A percentile compares a stretch with the other conserved stretches of the same genome.
phyloP scores from a whole-genome alignment of 2,113 vertebrate species.

The Hemicordylus capensis region DNA sequence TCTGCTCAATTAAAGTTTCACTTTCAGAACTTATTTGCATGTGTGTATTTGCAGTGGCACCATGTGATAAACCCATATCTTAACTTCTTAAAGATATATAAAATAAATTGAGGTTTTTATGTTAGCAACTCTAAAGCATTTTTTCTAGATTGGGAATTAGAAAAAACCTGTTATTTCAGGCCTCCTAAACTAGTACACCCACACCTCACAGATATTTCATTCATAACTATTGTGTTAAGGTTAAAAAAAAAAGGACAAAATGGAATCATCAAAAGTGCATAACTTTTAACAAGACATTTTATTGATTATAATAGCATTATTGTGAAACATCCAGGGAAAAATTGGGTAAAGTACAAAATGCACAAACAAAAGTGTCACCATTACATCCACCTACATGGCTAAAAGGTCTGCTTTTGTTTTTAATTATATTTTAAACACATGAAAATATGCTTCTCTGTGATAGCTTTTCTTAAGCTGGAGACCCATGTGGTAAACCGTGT shows the following conservation, averaged over 20 bases:
- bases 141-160: too few relatives aligned
- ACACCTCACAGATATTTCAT: too few relatives aligned
- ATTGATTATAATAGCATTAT: background rate
- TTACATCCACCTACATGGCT: background rate
- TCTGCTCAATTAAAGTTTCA: background rate
- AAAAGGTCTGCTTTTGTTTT: too few relatives aligned
- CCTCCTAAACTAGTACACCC: too few relatives aligned
- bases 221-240: too few relatives aligned
- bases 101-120: too few relatives aligned
- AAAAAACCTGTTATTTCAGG: too few relatives aligned
- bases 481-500: background rate
- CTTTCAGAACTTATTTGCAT: too few relatives aligned
- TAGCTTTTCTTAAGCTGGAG: background rate
- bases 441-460: too few relatives aligned
- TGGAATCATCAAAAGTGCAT: background rate
- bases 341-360: background rate
- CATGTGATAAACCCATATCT: background rate
- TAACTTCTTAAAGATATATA: background rate
- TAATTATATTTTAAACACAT: too few relatives aligned
- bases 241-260: background rate
- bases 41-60: too few relatives aligned
- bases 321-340: background rate
- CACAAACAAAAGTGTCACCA: background rate
- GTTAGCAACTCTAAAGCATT: too few relatives aligned
- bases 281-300: background rate